Base-by-base conservation (phyloP, 2,797 vertebrate species). In the Sebastes minor region DNA sequence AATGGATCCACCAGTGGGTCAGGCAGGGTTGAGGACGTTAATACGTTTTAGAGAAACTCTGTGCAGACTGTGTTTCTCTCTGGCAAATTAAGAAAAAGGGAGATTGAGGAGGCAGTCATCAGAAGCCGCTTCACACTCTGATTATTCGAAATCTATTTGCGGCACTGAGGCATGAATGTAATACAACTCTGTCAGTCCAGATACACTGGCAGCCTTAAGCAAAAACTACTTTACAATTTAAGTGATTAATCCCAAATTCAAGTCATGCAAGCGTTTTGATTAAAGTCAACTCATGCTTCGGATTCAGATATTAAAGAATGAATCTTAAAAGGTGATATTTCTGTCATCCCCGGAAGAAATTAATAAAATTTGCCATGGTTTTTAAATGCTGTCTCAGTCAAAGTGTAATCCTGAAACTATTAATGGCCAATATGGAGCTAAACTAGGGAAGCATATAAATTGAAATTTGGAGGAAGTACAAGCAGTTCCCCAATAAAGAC, bases 91-190 rank as follows among this genome's bases (percentile, higher is more conserved):
- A 71, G 56, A 74, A 75, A 78, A 65, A 25, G 28, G 56, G 84
- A 86, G 82, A 79, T 64, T 59, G 83, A 84, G 20, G 87, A 86
- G 86, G 71, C 28, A 11, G 71, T 74, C 77, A 91, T 90, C 74
- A 76, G 68, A 27, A 72, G 73, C 75, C 25, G 62, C 78, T 86
- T 80, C 71, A 83, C 78, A 74, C 78, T 61, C 74, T 18, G 71
- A 85, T 89, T 12, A 85, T 84, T 81, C 80, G 22, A 85, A 76
- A 78, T 90, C 71, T 86, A 79, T 86, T 85, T 67, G 65, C 76
- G 52, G 74, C 75, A 69, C 66, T 25, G 68, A 83, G 72, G 30
- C 73, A 61, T 25, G 30, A 83, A 80, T 71, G 59, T 76, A 73
- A 81, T 46, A 46, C 57, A 62, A 7, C 28, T 74, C 52, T 80